phyloP scores from a whole-genome alignment of 2,888 invertebrate genomes.

The Sinhomidia bicolor region DNA sequence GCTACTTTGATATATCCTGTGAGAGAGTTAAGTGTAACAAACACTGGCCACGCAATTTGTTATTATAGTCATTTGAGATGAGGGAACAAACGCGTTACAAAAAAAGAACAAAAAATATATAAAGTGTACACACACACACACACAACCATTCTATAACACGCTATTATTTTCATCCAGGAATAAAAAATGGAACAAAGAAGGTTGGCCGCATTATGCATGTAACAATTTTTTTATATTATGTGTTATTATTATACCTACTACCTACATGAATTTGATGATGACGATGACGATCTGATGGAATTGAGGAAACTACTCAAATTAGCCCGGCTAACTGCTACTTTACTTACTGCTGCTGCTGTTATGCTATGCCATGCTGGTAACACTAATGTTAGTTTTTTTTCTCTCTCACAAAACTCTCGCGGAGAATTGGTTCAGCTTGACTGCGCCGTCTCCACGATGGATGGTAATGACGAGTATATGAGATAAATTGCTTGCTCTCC shows the following conservation, averaged over 20 bases:
- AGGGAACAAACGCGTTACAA: conserved; percentile 8
- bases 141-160: not conserved
- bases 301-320: conserved; percentile 70
- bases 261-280: not conserved
- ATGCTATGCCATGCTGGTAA: too few relatives aligned
- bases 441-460: conserved; percentile 64
- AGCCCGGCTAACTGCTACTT: conserved; percentile 50
- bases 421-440: conserved; percentile 53
- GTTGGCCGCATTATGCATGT: conserved; percentile 7
- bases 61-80: conserved; percentile 41
- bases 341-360: too few relatives aligned
- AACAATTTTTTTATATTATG: not conserved
- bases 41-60: conserved; percentile 21
- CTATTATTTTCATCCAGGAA: not conserved
- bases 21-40: not conserved
- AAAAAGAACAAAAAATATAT: not conserved
- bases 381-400: conserved; percentile 43
- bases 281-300: conserved; percentile 53
- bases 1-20: not conserved
- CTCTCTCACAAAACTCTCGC: not conserved
- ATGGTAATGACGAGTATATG: conserved; percentile 57
- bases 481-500: conserved; percentile 60
- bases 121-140: not conserved
- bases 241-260: not conserved
- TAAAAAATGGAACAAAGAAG: not conserved